These are phyloP conservation scores for Anguilla anguilla DNA, from an alignment of 2,797 vertebrate species.

Conservation along the genomic window DNA sequence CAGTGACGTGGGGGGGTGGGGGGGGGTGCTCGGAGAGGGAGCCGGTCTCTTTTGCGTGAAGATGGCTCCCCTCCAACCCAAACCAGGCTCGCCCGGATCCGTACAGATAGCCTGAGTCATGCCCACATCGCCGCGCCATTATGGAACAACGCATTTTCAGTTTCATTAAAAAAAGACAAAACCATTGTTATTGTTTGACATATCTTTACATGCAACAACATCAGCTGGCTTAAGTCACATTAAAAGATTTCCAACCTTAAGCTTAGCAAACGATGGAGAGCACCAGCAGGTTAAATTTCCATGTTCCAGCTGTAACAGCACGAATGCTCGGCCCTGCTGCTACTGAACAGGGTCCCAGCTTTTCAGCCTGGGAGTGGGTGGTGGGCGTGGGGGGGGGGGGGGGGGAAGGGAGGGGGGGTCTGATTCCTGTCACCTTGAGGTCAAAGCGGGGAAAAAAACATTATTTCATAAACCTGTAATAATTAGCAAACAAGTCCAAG, in stretches of 20 bases:
- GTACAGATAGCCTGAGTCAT: conserved; percentile 71
- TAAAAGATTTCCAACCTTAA: conserved; percentile 65
- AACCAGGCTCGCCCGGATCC: conserved; percentile 69
- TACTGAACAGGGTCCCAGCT: background rate
- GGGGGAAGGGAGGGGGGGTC: background rate
- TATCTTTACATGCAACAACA: conserved; percentile 57
- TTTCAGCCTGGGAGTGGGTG: background rate
- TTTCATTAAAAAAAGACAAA: conserved; percentile 42
- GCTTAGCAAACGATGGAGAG: conserved; percentile 55
- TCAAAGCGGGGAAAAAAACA: conserved; percentile 35
- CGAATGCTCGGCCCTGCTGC: conserved; percentile 2
- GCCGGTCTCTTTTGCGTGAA: conserved; percentile 62
- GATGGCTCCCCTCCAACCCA: conserved; percentile 76
- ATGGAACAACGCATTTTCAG: background rate
- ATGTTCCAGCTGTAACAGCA: conserved; percentile 68
- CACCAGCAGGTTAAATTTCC: conserved; percentile 60
- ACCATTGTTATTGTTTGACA: conserved; percentile 32
- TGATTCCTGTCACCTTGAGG: conserved; percentile 22
- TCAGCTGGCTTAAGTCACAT: conserved; percentile 63
- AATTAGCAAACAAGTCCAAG: background rate
- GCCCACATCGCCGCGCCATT: conserved; percentile 40
- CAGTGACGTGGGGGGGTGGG: conserved; percentile 76
- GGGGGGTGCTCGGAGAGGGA: conserved; percentile 71
- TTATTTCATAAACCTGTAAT: conserved; percentile 16
- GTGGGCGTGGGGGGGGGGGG: too few relatives aligned